Evolutionary conservation across 2,113 vertebrate genomes (phyloP), one percentile per base, ranked within the genome.

Genomic region (Sus scrofa): DNA sequence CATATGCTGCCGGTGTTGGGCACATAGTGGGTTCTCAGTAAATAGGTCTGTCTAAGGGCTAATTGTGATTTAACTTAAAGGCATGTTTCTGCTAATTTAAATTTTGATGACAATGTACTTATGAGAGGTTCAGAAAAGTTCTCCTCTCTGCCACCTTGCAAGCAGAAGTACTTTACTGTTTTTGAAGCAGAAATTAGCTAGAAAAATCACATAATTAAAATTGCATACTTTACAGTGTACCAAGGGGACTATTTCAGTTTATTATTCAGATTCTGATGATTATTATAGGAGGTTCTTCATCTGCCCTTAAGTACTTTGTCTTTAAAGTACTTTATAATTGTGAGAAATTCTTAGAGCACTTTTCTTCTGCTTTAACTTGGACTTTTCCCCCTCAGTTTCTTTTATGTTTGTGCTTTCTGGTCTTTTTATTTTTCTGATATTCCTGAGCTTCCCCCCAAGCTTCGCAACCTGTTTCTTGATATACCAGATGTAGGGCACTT

Each of bases 181-280:
- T 97, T 97, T 97, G 86, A 97, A 95, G 97, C 86, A 96, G 89
- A 96, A 97, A 97, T 98, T 98, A 97, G 89, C 93, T 95, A 93
- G 95, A 95, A 97, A 97, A 97, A 98, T 97, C 92, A 93, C 93
- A 87, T 96, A 97, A 97, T 98, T 97, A 97, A 97, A 97, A 96
- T 94, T 98, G 94, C 95, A 93, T 97, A 89, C 93, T 97, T 96
- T 97, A 96, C 79, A 92, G 19, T 73, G 56, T 50, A 87, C 83
- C 50, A 58, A 92, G 86, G 96, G 93, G 70, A 97, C 92, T 73
- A 63, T 93, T 97, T 94, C 71, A 67, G 86, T 96, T 97, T 97
- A 97, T 96, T 97, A 97, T 97, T 96, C 96, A 96, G 94, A 97
- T 92, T 91, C 56, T 39, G 73, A 86, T 96, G 95, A 97, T 95